Percentiles rank a stretch among this genome's conserved stretches.
These are phyloP conservation scores for Drepana falcataria DNA, from an alignment of 2,888 invertebrate genomes.

Conservation along the genomic window DNA sequence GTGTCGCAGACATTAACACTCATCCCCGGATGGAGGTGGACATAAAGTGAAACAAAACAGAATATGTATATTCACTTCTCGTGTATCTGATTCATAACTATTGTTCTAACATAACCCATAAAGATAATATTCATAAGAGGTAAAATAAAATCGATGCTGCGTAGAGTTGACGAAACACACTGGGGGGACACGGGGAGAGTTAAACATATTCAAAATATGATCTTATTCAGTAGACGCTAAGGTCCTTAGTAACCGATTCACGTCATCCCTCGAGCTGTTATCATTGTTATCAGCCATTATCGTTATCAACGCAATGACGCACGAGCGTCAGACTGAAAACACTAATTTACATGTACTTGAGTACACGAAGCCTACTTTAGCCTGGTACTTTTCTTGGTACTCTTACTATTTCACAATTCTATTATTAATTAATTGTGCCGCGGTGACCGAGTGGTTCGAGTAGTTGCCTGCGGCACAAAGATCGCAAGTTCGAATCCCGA, in stretches of 20 bases:
- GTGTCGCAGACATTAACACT: too few species aligned
- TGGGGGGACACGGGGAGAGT: not conserved
- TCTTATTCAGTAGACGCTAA: not conserved
- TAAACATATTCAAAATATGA: not conserved
- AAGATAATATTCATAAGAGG: conserved; percentile 21
- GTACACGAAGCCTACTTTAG: conserved; percentile 23
- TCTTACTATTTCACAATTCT: too few species aligned
- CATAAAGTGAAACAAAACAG: too few species aligned
- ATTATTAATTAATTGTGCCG: too few species aligned
- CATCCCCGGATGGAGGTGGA: too few species aligned
- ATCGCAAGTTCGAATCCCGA: too few species aligned
- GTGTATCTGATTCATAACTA: conserved; percentile 1
- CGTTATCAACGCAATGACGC: conserved; percentile 42
- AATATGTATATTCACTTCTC: too few species aligned
- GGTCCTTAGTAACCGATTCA: conserved; percentile 1
- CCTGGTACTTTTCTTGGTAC: conserved; percentile 13
- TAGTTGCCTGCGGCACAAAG: too few species aligned
- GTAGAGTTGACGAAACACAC: not conserved
- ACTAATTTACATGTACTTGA: conserved; percentile 34
- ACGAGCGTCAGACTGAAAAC: conserved; percentile 31
- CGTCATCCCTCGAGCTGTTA: conserved; percentile 23
- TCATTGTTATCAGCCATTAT: conserved; percentile 35
- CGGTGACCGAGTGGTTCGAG: too few species aligned
- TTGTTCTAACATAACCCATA: conserved; percentile 23
- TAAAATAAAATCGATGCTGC: conserved; percentile 8